Evolutionary conservation across 2,113 vertebrate species (phyloP), one percentile per base, ranked within the genome.

Genomic region (Casuarius casuarius): DNA sequence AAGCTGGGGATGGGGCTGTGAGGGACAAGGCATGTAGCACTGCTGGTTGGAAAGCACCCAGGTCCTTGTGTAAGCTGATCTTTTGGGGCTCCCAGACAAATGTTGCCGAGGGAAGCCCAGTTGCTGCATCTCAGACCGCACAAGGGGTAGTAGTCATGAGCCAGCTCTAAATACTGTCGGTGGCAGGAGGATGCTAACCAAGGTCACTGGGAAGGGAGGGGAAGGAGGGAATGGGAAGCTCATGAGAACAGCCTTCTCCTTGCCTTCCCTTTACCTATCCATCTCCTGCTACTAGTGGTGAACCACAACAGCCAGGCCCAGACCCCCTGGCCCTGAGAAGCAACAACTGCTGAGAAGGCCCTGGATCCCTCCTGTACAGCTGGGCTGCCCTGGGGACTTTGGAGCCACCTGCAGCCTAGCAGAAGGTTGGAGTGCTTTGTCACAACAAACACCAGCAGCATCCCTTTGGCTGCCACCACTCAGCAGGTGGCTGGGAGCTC

Each of bases 1-100:
- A 23, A 3, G 48, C 10, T 6, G 40, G 59, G 31, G 46, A 5
- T 14, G 56, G 31, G 56, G 56, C 56, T 58, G 29, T 33, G 56
- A 72, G 26, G 48, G n/a, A 67, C 0, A 0, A 90, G 63, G 26
- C 51, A 62, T 4, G 2, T 0, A 40, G 51, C 26, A 40, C 0
- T 29, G 7, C 8, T 65, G 23, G 44, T 19, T 86, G 54, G 19
- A 83, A 89, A 80, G 65, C 48, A 76, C n/a, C 21, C 35, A 44
- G 23, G 7, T 73, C 16, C 25, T 80, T 71, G 23, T 46, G 49
- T 22, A 29, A 80, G 78, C 22, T 40, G 40, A 2, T 58, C 17
- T 87, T 31, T 76, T 54, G 77, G 22, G 42, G 19, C 51, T 89
- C 56, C 44, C 83, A 90, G 75, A 21, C 78, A 87, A 87, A 35